Base-by-base conservation (phyloP, 2,888 invertebrate genomes). In the Auanema freiburgensis region DNA sequence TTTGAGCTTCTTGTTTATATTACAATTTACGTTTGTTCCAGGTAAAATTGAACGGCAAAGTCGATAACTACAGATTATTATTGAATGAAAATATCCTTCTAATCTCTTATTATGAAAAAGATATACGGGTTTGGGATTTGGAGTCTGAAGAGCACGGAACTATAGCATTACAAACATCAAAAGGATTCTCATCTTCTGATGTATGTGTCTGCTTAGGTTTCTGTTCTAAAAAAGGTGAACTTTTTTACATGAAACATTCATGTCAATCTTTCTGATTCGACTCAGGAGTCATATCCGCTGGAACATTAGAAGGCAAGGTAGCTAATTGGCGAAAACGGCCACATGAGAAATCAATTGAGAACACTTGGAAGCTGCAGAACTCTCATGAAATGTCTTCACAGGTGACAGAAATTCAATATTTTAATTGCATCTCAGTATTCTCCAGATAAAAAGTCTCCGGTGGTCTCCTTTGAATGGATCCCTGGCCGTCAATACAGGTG, bases 111-210 rank as follows among this genome's bases (percentile, higher is more conserved):
- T 55, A 54, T 18, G 63, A 60, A 12, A 66, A 56, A 53, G 72
- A 72, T 21, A 58, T 72, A n/a, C 50, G 72, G 46, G 88, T 96
- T 76, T 97, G 95, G 95, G 93, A 97, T 84, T 89, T 96, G 75
- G 91, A 93, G 56, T 90, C 90, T 33, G 93, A 94, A 62, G 94
- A 96, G 79, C 96, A 93, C 85, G 93, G 91, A 84, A 88, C 93
- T 0, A 85, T 94, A 24, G 76, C 77, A 40, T 72, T 86, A 18
- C 18, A 57, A 57, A 46, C 49, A 8, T 11, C 53, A 14, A 57
- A 57, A 52, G 57, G 53, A 18, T 57, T 63, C 25, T 18, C 53
- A 12, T 44, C 53, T 10, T 44, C 53, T 1, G 60, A 60, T 25
- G 33, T 53, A 0, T 25, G 44, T 18, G 12, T 49, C 16, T 59